Evolutionary conservation across 2,888 invertebrate species (phyloP).

Genomic region (Polydesmus complanatus): DNA sequence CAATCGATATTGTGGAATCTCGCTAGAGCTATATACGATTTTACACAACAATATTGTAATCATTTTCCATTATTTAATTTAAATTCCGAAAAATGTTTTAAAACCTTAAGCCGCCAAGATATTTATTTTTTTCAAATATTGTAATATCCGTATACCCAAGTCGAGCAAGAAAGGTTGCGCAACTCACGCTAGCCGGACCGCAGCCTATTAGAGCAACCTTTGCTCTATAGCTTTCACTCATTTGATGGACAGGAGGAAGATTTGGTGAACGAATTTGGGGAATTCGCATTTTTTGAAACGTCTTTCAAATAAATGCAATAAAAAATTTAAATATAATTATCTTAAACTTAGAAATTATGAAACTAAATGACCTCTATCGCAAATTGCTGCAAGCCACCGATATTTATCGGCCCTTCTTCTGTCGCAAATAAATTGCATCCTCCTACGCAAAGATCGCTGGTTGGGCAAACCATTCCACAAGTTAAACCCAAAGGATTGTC

Average conservation of each 20-base stretch:
- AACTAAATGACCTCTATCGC: conserved; percentile 68
- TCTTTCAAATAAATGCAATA: conserved; percentile 38
- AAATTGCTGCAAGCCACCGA: conserved; percentile 95
- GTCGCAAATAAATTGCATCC: conserved; percentile 91
- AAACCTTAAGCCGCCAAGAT: conserved; percentile 78
- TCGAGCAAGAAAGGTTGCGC: conserved; percentile 87
- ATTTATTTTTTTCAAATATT: conserved; percentile 77
- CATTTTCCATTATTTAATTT: not conserved
- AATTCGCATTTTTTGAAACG: conserved; percentile 87
- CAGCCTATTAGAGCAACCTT: conserved; percentile 83
- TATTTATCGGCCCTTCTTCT: conserved; percentile 97
- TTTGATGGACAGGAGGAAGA: conserved; percentile 30
- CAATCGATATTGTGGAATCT: conserved; percentile 93
- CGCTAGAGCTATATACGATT: conserved; percentile 53
- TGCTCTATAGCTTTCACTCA: conserved; percentile 36
- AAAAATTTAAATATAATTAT: conserved; percentile 4
- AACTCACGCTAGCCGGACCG: conserved; percentile 91
- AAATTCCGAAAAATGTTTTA: not conserved
- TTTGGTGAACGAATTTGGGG: conserved; percentile 69
- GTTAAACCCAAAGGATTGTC: conserved; percentile 93
- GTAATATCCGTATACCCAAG: conserved; percentile 83
- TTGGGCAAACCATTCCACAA: conserved; percentile 98
- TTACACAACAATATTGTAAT: not conserved
- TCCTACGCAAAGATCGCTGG: conserved; percentile 94
- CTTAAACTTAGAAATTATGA: not conserved